Base-by-base conservation (phyloP, 2,113 vertebrate species). In the Todiramphus chloris region DNA sequence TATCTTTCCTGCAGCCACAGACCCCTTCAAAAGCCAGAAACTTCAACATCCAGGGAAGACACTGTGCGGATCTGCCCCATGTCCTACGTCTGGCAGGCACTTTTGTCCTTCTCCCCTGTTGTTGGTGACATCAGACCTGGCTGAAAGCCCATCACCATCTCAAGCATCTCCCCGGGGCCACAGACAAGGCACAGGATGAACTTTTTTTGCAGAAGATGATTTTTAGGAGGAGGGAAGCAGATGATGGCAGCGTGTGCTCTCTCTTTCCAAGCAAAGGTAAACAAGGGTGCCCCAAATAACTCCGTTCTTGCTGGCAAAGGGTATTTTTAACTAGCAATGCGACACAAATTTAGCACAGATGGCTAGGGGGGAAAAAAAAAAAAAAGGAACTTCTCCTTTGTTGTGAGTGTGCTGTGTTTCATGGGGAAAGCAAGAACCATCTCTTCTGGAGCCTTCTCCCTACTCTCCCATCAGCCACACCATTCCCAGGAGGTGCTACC, bases 241-340 rank as follows among this genome's bases (percentile, higher is more conserved):
- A 84, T 92, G 87, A 95, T 59, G 21, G 60, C 27, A 53, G 74
- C 0, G 6, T 53, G 58, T 1, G 33, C 83, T 94, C 77, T 73
- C 83, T 94, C 77, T 76, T 93, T 87, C 85, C 92, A 95, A 96
- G 94, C 82, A 89, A 91, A 97, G 94, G 93, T 87, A 97, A 96
- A 96, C 76, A 94, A 89, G 95, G 84, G 69, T 74, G 72, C 94
- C 84, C 90, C 86, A 97, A 94, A 97, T 96, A 94, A 94, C 79
- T 78, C 62, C 1, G 12, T 92, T 95, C 89, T 90, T 94, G 91
- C 46, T 92, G 89, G 92, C 67, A 90, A 91, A 51, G 87, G 59
- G 64, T 93, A 95, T 95, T 96, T 93, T 82, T 93, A 82, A 96
- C 56, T 83, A 83, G 82, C 48, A 79, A 74, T 13, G 3, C 0